Evolutionary conservation across 2,888 invertebrate species (phyloP).

Genomic region (Coleophora deauratella): DNA sequence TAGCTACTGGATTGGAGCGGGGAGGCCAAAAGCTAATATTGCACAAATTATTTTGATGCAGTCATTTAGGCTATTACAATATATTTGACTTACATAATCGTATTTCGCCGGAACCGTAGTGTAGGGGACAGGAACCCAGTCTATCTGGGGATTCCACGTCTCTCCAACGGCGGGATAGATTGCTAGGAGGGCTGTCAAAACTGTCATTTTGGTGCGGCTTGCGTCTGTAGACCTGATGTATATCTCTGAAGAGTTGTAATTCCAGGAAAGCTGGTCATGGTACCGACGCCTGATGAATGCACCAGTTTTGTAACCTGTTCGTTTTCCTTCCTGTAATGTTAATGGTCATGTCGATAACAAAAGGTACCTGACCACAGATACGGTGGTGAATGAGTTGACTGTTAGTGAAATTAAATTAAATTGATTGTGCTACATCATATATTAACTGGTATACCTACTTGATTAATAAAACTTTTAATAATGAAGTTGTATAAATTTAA

Average conservation of each 20-base stretch:
- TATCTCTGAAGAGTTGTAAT: conserved; percentile 15
- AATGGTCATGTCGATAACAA: background rate
- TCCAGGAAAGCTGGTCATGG: conserved; percentile 9
- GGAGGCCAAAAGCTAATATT: too few species aligned
- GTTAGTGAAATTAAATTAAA: too few species aligned
- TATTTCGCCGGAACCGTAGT: conserved; percentile 11
- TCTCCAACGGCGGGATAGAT: conserved; percentile 7
- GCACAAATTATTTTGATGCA: too few species aligned
- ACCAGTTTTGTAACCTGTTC: conserved; percentile 12
- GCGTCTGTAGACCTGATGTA: conserved; percentile 16
- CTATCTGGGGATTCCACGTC: conserved; percentile 10
- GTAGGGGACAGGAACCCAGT: conserved; percentile 18
- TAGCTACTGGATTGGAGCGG: too few species aligned
- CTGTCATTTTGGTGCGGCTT: conserved; percentile 16
- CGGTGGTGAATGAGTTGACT: background rate
- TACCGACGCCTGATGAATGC: conserved; percentile 17
- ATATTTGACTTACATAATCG: conserved; percentile 17
- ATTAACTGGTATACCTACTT: too few species aligned
- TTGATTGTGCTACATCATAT: too few species aligned
- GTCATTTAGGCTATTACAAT: too few species aligned
- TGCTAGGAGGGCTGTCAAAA: conserved; percentile 13
- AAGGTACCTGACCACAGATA: background rate
- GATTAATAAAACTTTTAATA: too few species aligned
- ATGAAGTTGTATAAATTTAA: too few species aligned
- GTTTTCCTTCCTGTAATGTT: conserved; percentile 5